phyloP scores from a whole-genome alignment of 2,888 invertebrate genomes.

The Serrognathus titanus region DNA sequence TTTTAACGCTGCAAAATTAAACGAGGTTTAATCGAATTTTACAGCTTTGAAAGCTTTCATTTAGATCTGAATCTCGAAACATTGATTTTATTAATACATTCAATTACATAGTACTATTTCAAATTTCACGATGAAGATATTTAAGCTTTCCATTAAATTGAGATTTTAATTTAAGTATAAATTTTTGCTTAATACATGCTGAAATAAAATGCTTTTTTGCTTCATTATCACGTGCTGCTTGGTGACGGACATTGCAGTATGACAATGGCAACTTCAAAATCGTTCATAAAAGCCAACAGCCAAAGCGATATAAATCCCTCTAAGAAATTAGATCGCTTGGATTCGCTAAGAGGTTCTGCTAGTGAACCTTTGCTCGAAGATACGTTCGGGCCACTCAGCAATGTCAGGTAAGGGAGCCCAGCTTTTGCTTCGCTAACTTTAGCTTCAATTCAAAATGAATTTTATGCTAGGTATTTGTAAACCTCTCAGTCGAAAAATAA shows the following conservation, averaged over 20 bases:
- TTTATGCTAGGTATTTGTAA: too few relatives aligned
- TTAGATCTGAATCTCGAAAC: background rate
- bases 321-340: constrained; percentile 62
- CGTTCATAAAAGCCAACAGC: constrained; percentile 88
- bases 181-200: background rate
- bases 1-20: constrained; percentile 5
- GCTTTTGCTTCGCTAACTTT: background rate
- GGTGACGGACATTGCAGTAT: constrained; percentile 4
- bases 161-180: background rate
- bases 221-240: background rate
- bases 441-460: background rate
- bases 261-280: constrained; percentile 76
- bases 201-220: background rate
- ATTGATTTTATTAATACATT: background rate
- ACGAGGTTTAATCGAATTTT: background rate
- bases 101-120: background rate
- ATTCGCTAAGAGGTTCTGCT: constrained; percentile 70
- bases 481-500: too few relatives aligned
- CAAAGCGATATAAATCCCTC: constrained; percentile 67
- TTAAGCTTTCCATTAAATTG: background rate
- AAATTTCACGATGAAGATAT: too few relatives aligned
- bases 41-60: background rate
- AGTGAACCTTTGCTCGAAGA: constrained; percentile 81
- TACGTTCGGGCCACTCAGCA: constrained; percentile 87
- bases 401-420: constrained; percentile 65